phyloP scores from a whole-genome alignment of 1,140 invertebrate species.

The Dendrolimus kikuchii region DNA sequence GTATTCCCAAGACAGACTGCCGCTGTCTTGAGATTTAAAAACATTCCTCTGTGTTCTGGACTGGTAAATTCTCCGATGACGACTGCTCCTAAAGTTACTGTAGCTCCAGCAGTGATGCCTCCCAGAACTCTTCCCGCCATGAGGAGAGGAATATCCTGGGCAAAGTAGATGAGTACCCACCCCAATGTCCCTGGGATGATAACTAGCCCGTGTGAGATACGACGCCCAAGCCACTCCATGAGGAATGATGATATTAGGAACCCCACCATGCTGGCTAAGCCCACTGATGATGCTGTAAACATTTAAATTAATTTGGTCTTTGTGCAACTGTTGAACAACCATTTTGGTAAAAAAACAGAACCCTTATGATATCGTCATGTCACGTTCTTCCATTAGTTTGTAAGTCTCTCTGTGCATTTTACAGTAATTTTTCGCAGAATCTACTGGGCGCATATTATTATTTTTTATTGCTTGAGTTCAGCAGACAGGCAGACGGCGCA shows the following conservation, averaged over 20 bases:
- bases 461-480: no score
- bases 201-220: conserved; percentile 5
- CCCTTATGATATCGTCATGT: no score
- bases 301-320: conserved; percentile 1
- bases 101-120: conserved; percentile 15
- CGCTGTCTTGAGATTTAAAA: conserved; percentile 49
- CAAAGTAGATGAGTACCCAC: conserved; percentile 18
- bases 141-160: conserved; percentile 1
- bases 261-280: conserved; percentile 16
- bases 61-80: conserved; percentile 23
- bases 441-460: no score
- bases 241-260: conserved; percentile 21
- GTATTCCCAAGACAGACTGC: conserved; percentile 38
- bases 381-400: no score
- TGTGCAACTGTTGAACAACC: no score
- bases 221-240: conserved; percentile 20
- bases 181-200: conserved; percentile 17
- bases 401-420: no score
- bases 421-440: no score
- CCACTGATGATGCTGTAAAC: conserved; percentile 19
- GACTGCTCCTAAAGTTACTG: conserved; percentile 12
- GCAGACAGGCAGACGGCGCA: no score
- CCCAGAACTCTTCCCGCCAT: conserved; percentile 14
- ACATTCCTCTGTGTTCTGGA: conserved; percentile 33
- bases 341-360: no score